Base-by-base conservation (phyloP, 92 coral and sea anemone species). In the Palythoa heliodiscus region DNA sequence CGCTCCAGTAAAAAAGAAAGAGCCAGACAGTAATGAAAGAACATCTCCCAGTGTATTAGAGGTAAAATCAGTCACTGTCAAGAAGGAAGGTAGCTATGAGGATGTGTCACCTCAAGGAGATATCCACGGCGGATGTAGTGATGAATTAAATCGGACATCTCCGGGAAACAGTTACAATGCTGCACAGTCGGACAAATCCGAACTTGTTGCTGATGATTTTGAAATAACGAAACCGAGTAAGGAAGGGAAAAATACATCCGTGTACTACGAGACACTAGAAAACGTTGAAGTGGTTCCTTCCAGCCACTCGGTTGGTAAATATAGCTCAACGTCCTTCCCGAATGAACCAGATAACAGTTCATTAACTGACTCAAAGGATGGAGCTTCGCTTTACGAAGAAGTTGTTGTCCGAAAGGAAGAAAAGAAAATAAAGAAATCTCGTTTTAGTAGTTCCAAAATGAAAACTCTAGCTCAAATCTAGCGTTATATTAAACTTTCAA, bases 391-490 rank as follows among this genome's bases (percentile, higher is more conserved):
- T 61, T 78, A 78, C 61, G 83, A 78, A 48, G 83, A 78, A 43
- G 83, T 78, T 15, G 73, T 55, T 6, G 83, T 78, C 6, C 71
- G 83, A 78, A 78, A 78, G 57, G 82, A 77, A 7, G 83, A 61
- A 11, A 78, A 40, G 38, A 78, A 61, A 55, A 78, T 35, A 47
- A 78, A 61, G 38, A 68, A 23, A 19, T 77, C 82, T 37, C 69
- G 82, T 35, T 15, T 35, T 16, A 54, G 69, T 54, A 23, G 25
- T 12, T 35, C 11, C 14, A 78, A 78, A 78, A 14, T 61, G 73
- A 61, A 63, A 48, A 63, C 71, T 61, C 24, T 78, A 61, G 83
- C 52, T 38, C 83, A 78, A 17, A 66, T 78, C 61, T 78, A 78
- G 73, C 64, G 35, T 58, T 58, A 16, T 58, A 16, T 14, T n/a